Conservation (phyloP, 2,797 vertebrate genomes). For the Gallinago solitaria region DNA sequence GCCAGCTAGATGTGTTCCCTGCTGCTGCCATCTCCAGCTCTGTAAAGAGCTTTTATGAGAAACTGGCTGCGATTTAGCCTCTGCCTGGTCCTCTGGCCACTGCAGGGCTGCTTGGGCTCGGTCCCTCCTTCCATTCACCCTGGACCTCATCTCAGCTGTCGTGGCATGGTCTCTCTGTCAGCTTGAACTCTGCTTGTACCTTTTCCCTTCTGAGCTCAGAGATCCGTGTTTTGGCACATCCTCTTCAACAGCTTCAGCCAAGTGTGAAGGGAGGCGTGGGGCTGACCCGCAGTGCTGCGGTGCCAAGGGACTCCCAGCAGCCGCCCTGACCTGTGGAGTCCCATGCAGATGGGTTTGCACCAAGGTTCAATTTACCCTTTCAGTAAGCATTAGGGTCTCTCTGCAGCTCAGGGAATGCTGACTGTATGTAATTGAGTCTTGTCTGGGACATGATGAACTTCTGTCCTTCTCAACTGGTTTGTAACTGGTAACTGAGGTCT, state of each 20-base stretch:
- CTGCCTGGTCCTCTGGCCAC: not conserved
- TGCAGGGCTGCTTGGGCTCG: not conserved
- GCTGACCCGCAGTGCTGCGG: not conserved
- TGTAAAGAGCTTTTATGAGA: not conserved
- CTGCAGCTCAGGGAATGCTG: not conserved
- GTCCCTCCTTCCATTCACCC: not conserved
- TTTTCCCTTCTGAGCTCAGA: not conserved
- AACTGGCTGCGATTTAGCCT: not conserved
- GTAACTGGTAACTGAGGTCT: not conserved
- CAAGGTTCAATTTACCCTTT: not conserved
- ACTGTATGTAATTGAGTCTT: not conserved
- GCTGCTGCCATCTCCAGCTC: not conserved
- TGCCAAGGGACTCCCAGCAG: not conserved
- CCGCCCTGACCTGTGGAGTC: not conserved
- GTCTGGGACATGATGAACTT: not conserved
- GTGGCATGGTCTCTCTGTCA: not conserved
- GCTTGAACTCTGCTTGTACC: not conserved
- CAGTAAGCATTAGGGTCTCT: not conserved
- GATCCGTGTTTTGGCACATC: slow-evolving; percentile 22
- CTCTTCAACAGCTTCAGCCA: not conserved
- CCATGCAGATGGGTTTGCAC: not conserved
- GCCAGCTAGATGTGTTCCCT: rapidly evolving
- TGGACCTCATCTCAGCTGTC: not conserved
- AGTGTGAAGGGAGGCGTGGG: not conserved
- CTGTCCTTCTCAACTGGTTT: not conserved